These are phyloP conservation scores for Romanogobio albipinnatus DNA, from an alignment of 2,113 vertebrate genomes.

Conservation along the genomic window DNA sequence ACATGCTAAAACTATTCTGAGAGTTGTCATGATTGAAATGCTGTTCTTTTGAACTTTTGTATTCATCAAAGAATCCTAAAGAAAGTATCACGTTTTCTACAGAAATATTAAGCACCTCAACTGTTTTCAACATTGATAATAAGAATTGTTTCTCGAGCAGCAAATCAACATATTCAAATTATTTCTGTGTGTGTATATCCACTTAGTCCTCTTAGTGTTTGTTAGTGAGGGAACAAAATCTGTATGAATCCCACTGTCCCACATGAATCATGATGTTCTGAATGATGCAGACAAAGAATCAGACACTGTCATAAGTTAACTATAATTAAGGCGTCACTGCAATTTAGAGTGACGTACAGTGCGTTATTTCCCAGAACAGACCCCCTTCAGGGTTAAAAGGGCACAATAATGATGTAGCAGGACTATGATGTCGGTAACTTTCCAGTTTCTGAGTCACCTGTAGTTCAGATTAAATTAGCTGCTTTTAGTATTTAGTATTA, in stretches of 20 bases:
- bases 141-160: no score
- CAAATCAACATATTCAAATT: no score
- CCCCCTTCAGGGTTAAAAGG: not conserved
- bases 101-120: no score
- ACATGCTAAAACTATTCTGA: no score
- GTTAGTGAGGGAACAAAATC: no score
- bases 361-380: constrained; percentile 14
- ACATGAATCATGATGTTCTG: not conserved
- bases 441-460: constrained; percentile 13
- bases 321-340: not conserved
- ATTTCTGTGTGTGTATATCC: no score
- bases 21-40: no score
- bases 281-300: not conserved
- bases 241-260: not conserved
- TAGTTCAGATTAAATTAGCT: not conserved
- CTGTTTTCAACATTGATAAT: no score
- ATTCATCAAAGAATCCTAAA: not conserved
- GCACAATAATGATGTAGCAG: not conserved
- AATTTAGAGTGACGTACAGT: not conserved
- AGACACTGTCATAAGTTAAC: not conserved
- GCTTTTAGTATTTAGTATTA: not conserved
- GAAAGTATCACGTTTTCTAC: no score
- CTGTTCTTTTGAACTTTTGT: not conserved
- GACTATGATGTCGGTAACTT: not conserved
- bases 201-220: no score